Evolutionary conservation across 1,140 invertebrate species (phyloP).

Genomic region (Aporrectodea caliginosa): DNA sequence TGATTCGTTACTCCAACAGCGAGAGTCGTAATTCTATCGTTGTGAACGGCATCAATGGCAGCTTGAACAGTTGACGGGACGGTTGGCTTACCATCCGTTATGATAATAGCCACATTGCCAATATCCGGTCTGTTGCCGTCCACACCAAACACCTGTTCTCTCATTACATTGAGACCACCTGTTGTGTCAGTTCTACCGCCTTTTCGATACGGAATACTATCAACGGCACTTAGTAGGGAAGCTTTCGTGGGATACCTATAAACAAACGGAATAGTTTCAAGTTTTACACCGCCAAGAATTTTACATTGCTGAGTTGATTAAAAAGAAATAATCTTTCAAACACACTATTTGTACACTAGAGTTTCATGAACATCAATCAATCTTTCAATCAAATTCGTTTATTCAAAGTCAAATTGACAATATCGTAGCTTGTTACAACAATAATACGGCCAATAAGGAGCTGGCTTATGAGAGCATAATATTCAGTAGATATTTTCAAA

Average conservation of each 20-base stretch:
- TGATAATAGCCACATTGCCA: slow-evolving; percentile 25
- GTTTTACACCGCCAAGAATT: too few relatives aligned
- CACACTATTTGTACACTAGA: too few relatives aligned
- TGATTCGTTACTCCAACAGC: slow-evolving; percentile 22
- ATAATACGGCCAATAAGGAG: too few relatives aligned
- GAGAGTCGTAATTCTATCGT: neutral
- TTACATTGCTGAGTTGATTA: too few relatives aligned
- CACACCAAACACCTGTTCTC: neutral
- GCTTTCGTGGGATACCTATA: slow-evolving; percentile 16
- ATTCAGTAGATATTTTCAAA: too few relatives aligned
- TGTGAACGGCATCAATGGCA: neutral
- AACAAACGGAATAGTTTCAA: too few relatives aligned
- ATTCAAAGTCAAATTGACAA: too few relatives aligned
- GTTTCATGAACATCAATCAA: too few relatives aligned
- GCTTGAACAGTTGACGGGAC: neutral
- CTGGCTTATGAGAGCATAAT: too few relatives aligned
- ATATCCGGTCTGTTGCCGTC: slow-evolving; percentile 23
- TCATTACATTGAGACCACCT: slow-evolving; percentile 13
- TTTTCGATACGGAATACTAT: neutral
- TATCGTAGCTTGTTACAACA: too few relatives aligned
- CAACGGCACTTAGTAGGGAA: slow-evolving; percentile 17
- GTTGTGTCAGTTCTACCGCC: slow-evolving; percentile 26
- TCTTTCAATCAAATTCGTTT: too few relatives aligned
- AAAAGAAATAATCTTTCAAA: too few relatives aligned
- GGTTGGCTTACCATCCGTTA: slow-evolving; percentile 22